These are phyloP conservation scores for Pangasius djambal DNA, from an alignment of 2,797 vertebrate species.

Conservation along the genomic window DNA sequence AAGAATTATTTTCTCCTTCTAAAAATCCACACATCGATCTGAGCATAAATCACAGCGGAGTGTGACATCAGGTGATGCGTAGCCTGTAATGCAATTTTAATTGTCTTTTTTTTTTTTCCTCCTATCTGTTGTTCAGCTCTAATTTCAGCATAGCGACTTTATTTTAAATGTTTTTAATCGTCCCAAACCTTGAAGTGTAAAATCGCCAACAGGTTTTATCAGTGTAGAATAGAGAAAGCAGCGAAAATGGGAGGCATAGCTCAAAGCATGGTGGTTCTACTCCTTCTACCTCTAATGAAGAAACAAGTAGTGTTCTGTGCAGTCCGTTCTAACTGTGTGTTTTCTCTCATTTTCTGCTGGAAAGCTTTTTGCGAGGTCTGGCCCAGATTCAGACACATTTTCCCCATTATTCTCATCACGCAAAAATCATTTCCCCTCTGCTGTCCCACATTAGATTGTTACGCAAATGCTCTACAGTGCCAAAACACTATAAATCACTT, in stretches of 20 bases:
- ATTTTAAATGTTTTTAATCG: background rate
- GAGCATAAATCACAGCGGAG: background rate
- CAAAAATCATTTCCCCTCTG: constrained; percentile 44
- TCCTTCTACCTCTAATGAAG: background rate
- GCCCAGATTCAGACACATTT: constrained; percentile 41
- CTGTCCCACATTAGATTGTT: constrained; percentile 44
- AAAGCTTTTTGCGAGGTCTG: constrained; percentile 40
- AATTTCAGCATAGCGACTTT: background rate
- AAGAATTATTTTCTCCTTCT: background rate
- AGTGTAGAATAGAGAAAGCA: background rate
- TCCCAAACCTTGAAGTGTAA: background rate
- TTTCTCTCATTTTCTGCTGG: constrained; percentile 19
- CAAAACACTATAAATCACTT: constrained; percentile 40
- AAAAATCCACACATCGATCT: background rate
- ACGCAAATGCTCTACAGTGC: constrained; percentile 26
- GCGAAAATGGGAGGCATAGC: background rate
- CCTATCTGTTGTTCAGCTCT: background rate
- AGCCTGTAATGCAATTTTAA: background rate
- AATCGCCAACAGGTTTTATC: background rate
- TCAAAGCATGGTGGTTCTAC: background rate
- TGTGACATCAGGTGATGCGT: background rate
- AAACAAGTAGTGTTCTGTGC: background rate
- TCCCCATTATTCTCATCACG: constrained; percentile 49
- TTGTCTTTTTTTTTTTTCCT: background rate
- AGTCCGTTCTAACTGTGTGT: background rate